These are phyloP conservation scores for Sweltsa coloradensis DNA, from an alignment of 1,140 invertebrate genomes.

Conservation along the genomic window DNA sequence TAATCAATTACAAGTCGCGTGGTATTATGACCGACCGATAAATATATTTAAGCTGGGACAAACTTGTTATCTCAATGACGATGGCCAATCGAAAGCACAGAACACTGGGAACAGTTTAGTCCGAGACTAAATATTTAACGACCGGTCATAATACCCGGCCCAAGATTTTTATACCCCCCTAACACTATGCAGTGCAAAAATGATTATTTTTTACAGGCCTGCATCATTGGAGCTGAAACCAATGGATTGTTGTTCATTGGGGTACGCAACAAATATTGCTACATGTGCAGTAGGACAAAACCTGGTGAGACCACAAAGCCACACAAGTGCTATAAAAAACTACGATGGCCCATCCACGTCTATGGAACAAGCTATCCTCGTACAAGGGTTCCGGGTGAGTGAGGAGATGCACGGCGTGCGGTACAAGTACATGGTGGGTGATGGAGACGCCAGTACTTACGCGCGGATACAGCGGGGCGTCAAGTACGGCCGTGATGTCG, in stretches of 20 bases:
- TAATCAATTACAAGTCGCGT: no score
- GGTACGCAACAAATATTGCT: conserved; percentile 11
- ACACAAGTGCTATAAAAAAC: not conserved
- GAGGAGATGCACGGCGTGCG: not conserved
- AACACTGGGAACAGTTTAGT: no score
- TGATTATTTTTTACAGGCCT: conserved; percentile 7
- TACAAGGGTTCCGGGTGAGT: conserved; percentile 7
- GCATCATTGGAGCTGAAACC: conserved; percentile 10
- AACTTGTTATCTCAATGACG: no score
- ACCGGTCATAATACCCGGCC: no score
- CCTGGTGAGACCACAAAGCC: not conserved
- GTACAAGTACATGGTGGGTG: not conserved
- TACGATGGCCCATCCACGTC: conserved; percentile 7
- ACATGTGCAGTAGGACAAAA: conserved; percentile 2
- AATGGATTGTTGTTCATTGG: conserved; percentile 11
- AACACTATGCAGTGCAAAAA: no score
- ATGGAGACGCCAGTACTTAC: conserved; percentile 10
- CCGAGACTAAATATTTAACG: no score
- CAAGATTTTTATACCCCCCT: no score
- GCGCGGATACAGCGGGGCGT: conserved; percentile 7
- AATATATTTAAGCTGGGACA: no score
- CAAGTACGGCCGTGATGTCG: conserved; percentile 8
- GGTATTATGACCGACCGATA: no score
- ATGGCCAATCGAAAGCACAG: no score
- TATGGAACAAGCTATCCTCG: conserved; percentile 7